Evolutionary conservation across 2,113 vertebrate species (phyloP).

Genomic region (Nettapus auritus): DNA sequence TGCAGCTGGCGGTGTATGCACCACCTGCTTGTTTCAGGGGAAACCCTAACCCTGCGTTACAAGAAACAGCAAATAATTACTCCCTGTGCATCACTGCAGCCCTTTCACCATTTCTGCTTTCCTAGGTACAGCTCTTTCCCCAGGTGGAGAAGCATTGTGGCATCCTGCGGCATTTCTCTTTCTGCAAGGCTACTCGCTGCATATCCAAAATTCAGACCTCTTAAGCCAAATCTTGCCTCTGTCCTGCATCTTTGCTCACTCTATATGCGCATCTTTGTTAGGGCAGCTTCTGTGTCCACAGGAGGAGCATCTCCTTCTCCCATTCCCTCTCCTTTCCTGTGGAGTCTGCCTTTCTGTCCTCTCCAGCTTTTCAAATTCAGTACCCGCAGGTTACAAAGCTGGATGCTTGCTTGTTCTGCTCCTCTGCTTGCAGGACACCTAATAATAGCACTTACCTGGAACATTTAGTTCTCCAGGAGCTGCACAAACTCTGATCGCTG

Average conservation of each 20-base stretch:
- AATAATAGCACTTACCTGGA: constrained; percentile 65
- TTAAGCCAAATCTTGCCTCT: not conserved
- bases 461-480: constrained; percentile 58
- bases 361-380: not conserved
- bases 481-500: constrained; percentile 18
- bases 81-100: not conserved
- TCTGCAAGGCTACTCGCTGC: not conserved
- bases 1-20: not conserved
- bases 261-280: not conserved
- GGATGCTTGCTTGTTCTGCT: constrained; percentile 42
- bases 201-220: not conserved
- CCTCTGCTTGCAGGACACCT: constrained; percentile 49
- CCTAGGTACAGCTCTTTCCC: not conserved
- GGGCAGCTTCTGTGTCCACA: not conserved
- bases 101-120: not conserved
- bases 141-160: not conserved
- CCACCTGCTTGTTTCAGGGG: not conserved
- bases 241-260: not conserved
- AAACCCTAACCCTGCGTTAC: not conserved
- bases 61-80: not conserved
- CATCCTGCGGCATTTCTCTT: not conserved
- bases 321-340: not conserved
- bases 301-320: not conserved
- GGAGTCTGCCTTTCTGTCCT: not conserved
- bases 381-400: constrained; percentile 14